Base-by-base conservation (phyloP, 2,888 invertebrate genomes). In the Strigamia transsilvanica region DNA sequence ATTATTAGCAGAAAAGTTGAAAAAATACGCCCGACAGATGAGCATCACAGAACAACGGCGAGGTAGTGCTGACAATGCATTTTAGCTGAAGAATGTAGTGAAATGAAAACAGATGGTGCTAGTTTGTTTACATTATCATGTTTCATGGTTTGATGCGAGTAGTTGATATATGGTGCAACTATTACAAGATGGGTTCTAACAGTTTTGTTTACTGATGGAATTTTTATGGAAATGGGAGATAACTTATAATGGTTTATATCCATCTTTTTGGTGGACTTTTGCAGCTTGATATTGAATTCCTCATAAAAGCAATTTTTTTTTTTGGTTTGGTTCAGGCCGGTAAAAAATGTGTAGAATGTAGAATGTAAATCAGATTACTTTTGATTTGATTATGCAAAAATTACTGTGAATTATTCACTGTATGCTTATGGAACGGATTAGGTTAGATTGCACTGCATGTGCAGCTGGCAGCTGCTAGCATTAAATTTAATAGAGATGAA, bases 51-150 rank as follows among this genome's bases (percentile, higher is more conserved):
- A 34, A 38, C 9, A 38, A 38, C 38, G 10, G 38, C 6, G 4
- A 1, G 1, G 38, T 38, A 38, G 38, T 38, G 38, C 38, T 38
- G 38, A 38, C 38, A 46, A 46, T 13, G 12, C 46, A 13, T 46
- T 46, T n/a, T 13, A 4, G 15, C 46, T 46, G 46, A 46, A 15
- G 15, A n/a, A 46, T 46, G 46, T 46, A 3, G 2, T n/a, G 5
- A 46, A 46, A 46, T 46, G 46, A 46, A 46, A n/a, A 46, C n/a
- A 46, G 46, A 46, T 46, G 46, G 46, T n/a, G 46, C 46, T 46
- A 46, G 46, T 46, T 46, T 46, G 46, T 46, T 46, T 46, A 46
- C 15, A 46, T 46, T 46, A 46, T 46, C 46, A 46, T 12, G 46
- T 46, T 27, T 27, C 27, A 27, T 46, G 38, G 38, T 38, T 38